phyloP scores from a whole-genome alignment of 2,797 vertebrate genomes.

The Pantherophis vulpinus region DNA sequence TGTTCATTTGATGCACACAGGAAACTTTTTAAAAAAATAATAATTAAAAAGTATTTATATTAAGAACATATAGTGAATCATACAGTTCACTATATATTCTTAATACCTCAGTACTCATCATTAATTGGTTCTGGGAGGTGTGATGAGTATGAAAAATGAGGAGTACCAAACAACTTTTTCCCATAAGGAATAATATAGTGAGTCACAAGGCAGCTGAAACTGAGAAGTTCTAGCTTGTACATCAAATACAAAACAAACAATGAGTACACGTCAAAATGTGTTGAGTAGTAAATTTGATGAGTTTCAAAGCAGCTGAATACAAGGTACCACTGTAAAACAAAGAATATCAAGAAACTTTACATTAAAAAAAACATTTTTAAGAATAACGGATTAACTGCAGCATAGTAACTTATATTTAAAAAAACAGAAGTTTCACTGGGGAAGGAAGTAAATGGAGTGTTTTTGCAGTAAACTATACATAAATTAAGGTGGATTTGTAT shows the following conservation, averaged over 20 bases:
- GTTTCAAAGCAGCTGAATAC: background rate
- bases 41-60: background rate
- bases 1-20: background rate
- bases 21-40: background rate
- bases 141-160: background rate
- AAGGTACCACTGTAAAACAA: background rate
- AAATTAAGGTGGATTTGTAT: background rate
- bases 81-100: no score
- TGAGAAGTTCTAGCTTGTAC: background rate
- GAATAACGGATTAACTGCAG: background rate
- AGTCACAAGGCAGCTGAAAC: background rate
- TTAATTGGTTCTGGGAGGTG: background rate
- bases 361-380: background rate
- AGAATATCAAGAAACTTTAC: background rate
- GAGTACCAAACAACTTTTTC: background rate
- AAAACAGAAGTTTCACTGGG: background rate
- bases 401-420: background rate
- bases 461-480: background rate
- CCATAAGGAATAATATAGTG: background rate
- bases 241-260: background rate
- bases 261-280: background rate
- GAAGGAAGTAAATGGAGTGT: background rate
- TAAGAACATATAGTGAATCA: background rate
- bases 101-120: no score
- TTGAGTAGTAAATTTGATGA: background rate